Evolutionary conservation across 1,140 invertebrate species (phyloP).

Genomic region (Drosophila arizonae): DNA sequence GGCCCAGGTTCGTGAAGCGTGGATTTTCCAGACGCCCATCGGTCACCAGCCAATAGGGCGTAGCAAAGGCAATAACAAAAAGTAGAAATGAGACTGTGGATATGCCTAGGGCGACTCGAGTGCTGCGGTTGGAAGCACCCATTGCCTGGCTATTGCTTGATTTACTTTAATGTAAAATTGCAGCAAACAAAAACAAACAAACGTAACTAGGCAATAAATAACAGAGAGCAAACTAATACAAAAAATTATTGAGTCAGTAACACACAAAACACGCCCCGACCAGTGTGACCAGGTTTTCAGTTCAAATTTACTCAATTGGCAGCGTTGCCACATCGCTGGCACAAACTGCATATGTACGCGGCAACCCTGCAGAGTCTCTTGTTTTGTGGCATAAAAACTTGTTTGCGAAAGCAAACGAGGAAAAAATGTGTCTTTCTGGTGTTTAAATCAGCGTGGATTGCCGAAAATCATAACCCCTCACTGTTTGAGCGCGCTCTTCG

Average conservation of each 20-base stretch:
- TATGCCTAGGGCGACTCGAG: constrained; percentile 87
- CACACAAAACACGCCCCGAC: constrained; percentile 45
- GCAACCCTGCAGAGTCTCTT: constrained; percentile 46
- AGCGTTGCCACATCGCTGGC: constrained; percentile 4
- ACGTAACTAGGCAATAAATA: constrained; percentile 6
- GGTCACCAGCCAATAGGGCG: constrained; percentile 96
- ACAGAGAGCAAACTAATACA: constrained; percentile 24
- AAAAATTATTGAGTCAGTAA: constrained; percentile 37
- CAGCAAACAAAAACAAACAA: constrained; percentile 10
- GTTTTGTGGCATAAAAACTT: constrained; percentile 58
- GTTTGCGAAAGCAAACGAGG: constrained; percentile 46
- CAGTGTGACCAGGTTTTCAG: constrained; percentile 26
- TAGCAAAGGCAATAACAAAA: constrained; percentile 93
- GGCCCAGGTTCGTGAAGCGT: constrained; percentile 91
- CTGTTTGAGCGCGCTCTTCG: not conserved
- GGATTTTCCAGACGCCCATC: constrained; percentile 91
- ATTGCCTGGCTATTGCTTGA: constrained; percentile 53
- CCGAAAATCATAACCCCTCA: constrained; percentile 2
- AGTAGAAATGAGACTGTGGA: constrained; percentile 88
- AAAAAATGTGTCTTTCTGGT: constrained; percentile 45
- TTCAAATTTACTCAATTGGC: not conserved
- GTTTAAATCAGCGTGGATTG: constrained; percentile 20
- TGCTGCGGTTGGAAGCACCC: constrained; percentile 87
- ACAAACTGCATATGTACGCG: not conserved
- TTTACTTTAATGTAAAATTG: constrained; percentile 3